These are phyloP conservation scores for Drepana falcataria DNA, from an alignment of 2,888 invertebrate species.

Conservation along the genomic window DNA sequence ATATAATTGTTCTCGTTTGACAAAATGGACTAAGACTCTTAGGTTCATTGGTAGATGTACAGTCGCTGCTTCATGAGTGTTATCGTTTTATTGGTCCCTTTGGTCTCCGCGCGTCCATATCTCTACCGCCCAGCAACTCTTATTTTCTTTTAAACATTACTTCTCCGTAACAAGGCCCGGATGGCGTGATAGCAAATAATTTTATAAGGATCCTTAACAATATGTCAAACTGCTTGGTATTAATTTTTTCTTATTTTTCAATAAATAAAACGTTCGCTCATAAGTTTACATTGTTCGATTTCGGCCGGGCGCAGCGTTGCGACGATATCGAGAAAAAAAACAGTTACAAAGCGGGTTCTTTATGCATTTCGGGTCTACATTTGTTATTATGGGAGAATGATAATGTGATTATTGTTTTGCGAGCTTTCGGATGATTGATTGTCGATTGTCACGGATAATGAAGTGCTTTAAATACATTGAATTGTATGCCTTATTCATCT, in stretches of 20 bases:
- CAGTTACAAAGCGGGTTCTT: constrained; percentile 64
- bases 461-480: constrained; percentile 57
- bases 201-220: constrained; percentile 74
- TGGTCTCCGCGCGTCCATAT: constrained; percentile 18
- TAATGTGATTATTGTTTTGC: constrained; percentile 79
- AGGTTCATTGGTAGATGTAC: constrained; percentile 27
- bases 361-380: constrained; percentile 70
- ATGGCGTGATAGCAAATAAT: constrained; percentile 78
- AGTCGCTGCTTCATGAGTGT: constrained; percentile 32
- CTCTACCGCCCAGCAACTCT: constrained; percentile 26
- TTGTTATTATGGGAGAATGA: constrained; percentile 76
- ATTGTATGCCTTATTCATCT: constrained; percentile 43
- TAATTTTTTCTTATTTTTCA: constrained; percentile 65
- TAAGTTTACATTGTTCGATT: constrained; percentile 75
- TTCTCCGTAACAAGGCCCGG: constrained; percentile 57
- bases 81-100: constrained; percentile 43
- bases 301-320: constrained; percentile 53
- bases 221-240: constrained; percentile 65
- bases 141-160: constrained; percentile 45
- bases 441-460: constrained; percentile 70
- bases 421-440: constrained; percentile 68
- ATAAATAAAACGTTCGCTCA: constrained; percentile 72
- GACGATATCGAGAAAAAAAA: constrained; percentile 61
- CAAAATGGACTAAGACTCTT: constrained; percentile 26
- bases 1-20: constrained; percentile 34